phyloP scores from a whole-genome alignment of 2,113 vertebrate species.

The Lonchura striata region DNA sequence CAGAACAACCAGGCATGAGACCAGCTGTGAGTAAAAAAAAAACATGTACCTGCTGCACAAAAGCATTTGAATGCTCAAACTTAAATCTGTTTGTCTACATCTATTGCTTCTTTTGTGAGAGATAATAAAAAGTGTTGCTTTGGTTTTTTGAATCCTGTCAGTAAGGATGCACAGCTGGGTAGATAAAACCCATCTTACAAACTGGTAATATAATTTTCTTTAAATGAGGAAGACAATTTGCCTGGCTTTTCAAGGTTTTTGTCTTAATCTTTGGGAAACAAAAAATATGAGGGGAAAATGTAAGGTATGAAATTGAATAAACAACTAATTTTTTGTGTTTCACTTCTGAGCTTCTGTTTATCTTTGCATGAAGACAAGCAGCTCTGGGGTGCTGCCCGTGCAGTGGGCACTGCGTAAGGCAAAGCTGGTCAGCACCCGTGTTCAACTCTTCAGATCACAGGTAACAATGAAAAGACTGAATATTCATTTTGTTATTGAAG shows the following conservation, averaged over 20 bases:
- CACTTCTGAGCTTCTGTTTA: neutral
- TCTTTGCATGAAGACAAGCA: neutral
- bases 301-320: neutral
- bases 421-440: rapidly evolving
- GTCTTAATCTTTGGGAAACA: neutral
- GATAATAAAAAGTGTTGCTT: neutral
- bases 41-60: neutral
- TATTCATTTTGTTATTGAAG: neutral
- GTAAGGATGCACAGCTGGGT: neutral
- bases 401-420: neutral
- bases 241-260: neutral
- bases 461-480: neutral
- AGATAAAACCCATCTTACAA: neutral
- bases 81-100: neutral
- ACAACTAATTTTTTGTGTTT: neutral
- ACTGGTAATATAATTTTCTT: neutral
- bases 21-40: neutral
- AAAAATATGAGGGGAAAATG: neutral
- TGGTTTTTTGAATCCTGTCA: neutral
- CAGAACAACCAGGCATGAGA: neutral
- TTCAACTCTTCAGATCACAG: neutral
- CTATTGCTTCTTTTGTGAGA: neutral
- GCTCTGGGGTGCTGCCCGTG: neutral
- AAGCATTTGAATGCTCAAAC: neutral
- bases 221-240: neutral